Evolutionary conservation across 2,888 invertebrate species (phyloP).

Genomic region (Leptinotarsa tumamoca): DNA sequence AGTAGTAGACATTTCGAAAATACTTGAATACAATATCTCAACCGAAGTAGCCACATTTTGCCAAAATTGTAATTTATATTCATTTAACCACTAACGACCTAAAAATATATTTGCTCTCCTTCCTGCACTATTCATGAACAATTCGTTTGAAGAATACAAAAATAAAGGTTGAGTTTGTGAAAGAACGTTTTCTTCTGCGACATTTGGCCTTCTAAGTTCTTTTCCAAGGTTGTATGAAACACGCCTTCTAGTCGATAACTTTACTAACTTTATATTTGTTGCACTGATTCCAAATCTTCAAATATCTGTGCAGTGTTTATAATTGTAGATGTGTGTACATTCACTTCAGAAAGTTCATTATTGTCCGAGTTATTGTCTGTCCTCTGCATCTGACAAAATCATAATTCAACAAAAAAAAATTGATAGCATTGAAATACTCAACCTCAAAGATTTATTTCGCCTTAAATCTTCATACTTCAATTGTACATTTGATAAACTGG

Average conservation of each 20-base stretch:
- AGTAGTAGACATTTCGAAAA: too few species aligned
- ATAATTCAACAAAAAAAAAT: neutral
- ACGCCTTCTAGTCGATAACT: neutral
- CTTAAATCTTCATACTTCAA: neutral
- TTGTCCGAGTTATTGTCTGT: neutral
- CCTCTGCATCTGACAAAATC: neutral
- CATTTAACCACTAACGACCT: too few species aligned
- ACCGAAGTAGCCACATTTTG: too few species aligned
- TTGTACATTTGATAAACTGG: too few species aligned
- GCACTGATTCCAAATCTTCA: neutral
- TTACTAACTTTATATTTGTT: neutral
- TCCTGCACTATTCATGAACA: too few species aligned
- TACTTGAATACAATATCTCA: too few species aligned
- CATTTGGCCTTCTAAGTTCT: neutral
- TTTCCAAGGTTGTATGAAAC: neutral
- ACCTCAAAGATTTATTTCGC: neutral
- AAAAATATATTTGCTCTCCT: too few species aligned
- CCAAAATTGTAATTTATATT: too few species aligned
- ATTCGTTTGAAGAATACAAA: too few species aligned
- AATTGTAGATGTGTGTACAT: neutral
- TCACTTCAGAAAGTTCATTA: neutral
- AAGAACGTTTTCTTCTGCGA: neutral
- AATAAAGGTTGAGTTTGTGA: neutral
- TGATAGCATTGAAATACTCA: neutral
- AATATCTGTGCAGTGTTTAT: neutral